Conservation (phyloP, 2,797 vertebrate genomes). For the Muraenolepis orangiensis region DNA sequence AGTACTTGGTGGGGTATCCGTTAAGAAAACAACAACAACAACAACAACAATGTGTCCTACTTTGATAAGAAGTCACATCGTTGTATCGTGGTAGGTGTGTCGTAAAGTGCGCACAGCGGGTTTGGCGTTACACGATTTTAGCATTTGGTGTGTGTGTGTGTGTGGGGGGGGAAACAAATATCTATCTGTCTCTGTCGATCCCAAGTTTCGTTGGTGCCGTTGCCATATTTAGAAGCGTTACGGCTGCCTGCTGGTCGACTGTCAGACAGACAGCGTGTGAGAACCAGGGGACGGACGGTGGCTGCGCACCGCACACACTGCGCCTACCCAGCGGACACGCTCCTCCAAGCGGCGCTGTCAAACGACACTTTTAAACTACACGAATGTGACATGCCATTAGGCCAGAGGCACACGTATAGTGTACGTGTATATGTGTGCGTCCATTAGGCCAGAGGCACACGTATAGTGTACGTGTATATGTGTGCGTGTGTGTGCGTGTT, state of each 20-base stretch:
- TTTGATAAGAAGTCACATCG: neutral
- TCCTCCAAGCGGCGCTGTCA: neutral
- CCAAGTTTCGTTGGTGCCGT: conserved; percentile 44
- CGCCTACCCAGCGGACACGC: neutral
- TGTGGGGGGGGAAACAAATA: no score
- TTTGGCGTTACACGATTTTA: neutral
- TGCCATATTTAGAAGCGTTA: conserved; percentile 72
- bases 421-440: neutral
- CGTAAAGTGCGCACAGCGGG: neutral
- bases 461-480: neutral
- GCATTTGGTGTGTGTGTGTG: neutral
- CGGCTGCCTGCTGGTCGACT: conserved; percentile 51
- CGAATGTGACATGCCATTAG: neutral
- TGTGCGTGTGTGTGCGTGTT: neutral
- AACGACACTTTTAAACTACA: conserved; percentile 3
- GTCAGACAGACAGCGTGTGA: conserved; percentile 44
- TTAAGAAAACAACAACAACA: no score
- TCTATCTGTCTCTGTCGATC: conserved; percentile 42
- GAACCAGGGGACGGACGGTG: conserved; percentile 19
- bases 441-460: neutral
- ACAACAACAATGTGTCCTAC: neutral
- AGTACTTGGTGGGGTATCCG: neutral
- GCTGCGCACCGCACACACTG: conserved; percentile 21
- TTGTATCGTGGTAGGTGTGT: neutral
- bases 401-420: neutral